These are phyloP conservation scores for Poecilia gillii DNA, from an alignment of 2,797 vertebrate genomes.

Conservation along the genomic window DNA sequence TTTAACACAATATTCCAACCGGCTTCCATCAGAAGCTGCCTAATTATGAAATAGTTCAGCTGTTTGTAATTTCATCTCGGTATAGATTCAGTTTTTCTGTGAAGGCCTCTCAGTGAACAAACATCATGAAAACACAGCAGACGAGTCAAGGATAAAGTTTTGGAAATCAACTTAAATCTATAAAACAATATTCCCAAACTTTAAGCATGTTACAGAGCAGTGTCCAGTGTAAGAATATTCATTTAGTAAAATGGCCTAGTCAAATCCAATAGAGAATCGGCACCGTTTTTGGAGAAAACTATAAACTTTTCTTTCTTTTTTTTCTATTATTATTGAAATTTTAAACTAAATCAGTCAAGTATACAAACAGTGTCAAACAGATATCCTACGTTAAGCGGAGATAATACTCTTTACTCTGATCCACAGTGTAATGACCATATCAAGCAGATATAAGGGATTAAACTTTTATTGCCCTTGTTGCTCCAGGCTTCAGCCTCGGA, in stretches of 20 bases:
- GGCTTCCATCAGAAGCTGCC: background rate
- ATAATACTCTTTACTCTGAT: conserved; percentile 53
- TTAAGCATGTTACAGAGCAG: background rate
- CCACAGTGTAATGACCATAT: conserved; percentile 61
- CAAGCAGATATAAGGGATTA: conserved; percentile 67
- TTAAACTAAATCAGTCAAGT: conserved; percentile 25
- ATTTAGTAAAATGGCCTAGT: background rate
- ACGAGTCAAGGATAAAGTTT: background rate
- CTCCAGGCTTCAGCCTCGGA: conserved; percentile 35
- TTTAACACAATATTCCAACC: background rate
- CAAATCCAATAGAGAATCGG: conserved; percentile 3
- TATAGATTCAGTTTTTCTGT: background rate
- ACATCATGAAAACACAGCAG: background rate
- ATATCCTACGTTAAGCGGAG: conserved; percentile 28
- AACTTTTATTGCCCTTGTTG: conserved; percentile 48
- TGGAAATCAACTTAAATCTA: background rate
- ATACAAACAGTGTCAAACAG: conserved; percentile 16
- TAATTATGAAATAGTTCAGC: background rate
- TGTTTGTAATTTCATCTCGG: background rate
- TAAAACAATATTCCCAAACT: background rate
- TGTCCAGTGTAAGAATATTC: background rate
- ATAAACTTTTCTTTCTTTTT: background rate
- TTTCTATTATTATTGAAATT: conserved; percentile 4
- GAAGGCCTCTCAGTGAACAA: background rate
- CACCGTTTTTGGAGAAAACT: background rate